Percentiles rank a stretch among this genome's conserved stretches.
These are phyloP conservation scores for Clepsis dumicolana DNA, from an alignment of 2,888 invertebrate species.

Conservation along the genomic window DNA sequence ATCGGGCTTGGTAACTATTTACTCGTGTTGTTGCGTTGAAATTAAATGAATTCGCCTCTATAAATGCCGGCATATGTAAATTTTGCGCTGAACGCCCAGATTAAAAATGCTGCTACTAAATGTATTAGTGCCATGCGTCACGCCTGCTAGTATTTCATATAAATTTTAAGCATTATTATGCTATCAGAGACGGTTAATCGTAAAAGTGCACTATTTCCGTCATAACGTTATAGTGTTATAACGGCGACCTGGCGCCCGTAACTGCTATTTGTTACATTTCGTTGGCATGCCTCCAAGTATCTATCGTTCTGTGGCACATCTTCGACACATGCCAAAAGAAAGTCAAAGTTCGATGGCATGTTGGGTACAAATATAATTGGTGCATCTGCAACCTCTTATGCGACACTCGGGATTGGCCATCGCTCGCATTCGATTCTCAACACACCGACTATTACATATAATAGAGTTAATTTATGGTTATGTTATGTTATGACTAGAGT, in stretches of 20 bases:
- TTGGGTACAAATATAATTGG: constrained; percentile 32
- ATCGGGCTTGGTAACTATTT: constrained; percentile 11
- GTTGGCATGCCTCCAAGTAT: constrained; percentile 74
- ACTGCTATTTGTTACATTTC: constrained; percentile 78
- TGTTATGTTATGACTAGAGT: too few relatives aligned
- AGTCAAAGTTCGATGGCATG: constrained; percentile 81
- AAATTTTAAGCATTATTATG: constrained; percentile 52
- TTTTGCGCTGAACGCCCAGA: neutral
- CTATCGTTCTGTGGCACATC: constrained; percentile 62
- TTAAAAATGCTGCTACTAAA: constrained; percentile 24
- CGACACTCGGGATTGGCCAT: constrained; percentile 22
- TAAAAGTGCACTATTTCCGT: constrained; percentile 68
- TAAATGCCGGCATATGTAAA: constrained; percentile 5
- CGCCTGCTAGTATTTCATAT: constrained; percentile 46
- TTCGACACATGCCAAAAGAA: constrained; percentile 76
- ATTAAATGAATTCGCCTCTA: neutral
- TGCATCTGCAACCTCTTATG: constrained; percentile 23
- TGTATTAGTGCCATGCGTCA: constrained; percentile 50
- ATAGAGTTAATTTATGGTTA: constrained; percentile 32
- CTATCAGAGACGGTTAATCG: constrained; percentile 51
- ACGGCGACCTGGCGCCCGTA: constrained; percentile 73
- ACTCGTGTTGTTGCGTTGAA: neutral
- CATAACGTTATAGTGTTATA: constrained; percentile 66
- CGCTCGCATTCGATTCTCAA: neutral
- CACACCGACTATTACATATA: constrained; percentile 17